These are phyloP conservation scores for Procapra przewalskii DNA, from an alignment of 2,113 vertebrate species.

Conservation along the genomic window DNA sequence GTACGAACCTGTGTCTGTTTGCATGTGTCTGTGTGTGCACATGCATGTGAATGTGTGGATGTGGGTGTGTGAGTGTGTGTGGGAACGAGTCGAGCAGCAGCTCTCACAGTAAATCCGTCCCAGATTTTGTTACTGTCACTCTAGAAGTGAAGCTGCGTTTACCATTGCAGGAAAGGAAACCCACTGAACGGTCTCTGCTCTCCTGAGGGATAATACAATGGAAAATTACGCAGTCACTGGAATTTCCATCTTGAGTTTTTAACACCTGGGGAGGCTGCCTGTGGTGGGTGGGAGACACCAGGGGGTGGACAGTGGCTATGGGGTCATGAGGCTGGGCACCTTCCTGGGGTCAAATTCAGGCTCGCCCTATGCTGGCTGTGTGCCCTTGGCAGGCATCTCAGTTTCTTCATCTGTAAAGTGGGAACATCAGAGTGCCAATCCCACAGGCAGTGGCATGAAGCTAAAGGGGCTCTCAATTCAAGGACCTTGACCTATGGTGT, in stretches of 20 bases:
- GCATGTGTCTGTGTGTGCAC: not conserved
- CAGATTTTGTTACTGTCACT: not conserved
- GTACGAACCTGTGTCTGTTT: not conserved
- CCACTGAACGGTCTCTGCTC: not conserved
- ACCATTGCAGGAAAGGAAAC: not conserved
- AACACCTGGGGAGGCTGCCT: not conserved
- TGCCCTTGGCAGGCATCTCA: not conserved
- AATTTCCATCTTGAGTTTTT: not conserved
- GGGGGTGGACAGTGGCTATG: not conserved
- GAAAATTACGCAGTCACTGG: not conserved
- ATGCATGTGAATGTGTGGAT: not conserved
- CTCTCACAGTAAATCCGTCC: not conserved
- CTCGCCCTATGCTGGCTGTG: not conserved
- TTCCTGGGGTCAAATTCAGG: not conserved
- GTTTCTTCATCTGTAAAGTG: not conserved
- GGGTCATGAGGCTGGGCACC: too few species aligned
- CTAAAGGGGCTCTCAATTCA: not conserved
- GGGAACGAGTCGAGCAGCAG: rapidly evolving
- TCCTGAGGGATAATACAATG: not conserved
- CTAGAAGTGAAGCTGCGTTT: not conserved
- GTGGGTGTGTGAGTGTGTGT: not conserved
- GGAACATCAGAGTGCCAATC: too few species aligned
- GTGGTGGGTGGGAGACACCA: not conserved
- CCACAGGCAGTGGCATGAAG: not conserved
- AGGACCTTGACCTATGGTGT: not conserved